Base-by-base conservation (phyloP, 2,113 vertebrate species). In the Catharus bicknelli region DNA sequence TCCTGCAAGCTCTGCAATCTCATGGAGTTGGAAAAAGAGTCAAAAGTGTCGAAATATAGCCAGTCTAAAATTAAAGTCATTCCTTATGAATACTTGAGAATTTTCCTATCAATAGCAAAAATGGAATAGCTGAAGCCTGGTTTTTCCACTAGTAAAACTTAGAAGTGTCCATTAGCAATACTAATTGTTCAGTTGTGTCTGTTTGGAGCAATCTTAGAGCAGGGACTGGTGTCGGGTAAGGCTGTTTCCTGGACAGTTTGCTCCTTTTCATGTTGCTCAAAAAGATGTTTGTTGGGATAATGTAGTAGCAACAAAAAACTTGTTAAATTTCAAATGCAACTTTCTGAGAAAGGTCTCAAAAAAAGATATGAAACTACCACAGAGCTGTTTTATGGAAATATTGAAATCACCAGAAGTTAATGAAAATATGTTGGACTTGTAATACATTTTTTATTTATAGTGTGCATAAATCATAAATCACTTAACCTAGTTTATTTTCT, bases 11-110 rank as follows among this genome's bases (percentile, higher is more conserved):
- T 75, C 36, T 68, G 81, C 58, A 50, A 72, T 76, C 75, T 32
- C 43, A 47, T 2, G 3, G n/a, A 47, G 10, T 5, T 90, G 47
- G 50, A 34, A 66, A 47, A 74, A 72, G 40, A 48, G 17, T 51
- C 15, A 9, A 61, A 67, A 16, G 7, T 38, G 54, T 67, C 0
- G 0, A 80, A 66, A 58, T 55, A 7, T 1, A 68, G 34, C 9
- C 7, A 30, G 16, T 26, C 7, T 64, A n/a, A 89, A 63, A 67
- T 32, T 27, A 19, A 86, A 93, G 18, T 29, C 1, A 29, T 36
- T 16, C 7, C 10, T 19, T 47, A 3, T 0, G 2, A 84, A 45
- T 42, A 59, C 59, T 13, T 16, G 21, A 51, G 34, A 51, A 11
- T 58, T 91, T 79, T 38, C 36, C 20, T 38, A 22, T 79, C 15